Conservation (phyloP, 2,797 vertebrate species). For the Morelia viridis region DNA sequence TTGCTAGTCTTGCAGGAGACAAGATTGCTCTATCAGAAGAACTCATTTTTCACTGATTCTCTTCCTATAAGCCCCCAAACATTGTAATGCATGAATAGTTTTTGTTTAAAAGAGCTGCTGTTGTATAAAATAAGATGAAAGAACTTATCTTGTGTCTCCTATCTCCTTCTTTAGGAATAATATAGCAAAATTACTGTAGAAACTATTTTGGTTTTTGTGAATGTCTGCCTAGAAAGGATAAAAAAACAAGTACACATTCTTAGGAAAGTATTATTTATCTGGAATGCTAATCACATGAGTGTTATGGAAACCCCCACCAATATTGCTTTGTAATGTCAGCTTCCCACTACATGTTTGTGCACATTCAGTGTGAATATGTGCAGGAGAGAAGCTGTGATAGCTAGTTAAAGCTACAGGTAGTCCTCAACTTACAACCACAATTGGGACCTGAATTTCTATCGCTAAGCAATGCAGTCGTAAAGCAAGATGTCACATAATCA, state of each 20-base stretch:
- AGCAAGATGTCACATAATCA: too few relatives aligned
- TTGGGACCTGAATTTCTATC: too few relatives aligned
- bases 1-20: not conserved
- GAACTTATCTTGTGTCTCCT: not conserved
- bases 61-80: not conserved
- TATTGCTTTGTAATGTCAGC: not conserved
- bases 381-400: not conserved
- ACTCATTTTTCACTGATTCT: not conserved
- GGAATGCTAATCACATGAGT: not conserved
- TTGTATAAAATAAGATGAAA: not conserved
- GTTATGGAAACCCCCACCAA: not conserved
- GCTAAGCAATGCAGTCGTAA: too few relatives aligned
- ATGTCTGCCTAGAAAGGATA: not conserved
- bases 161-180: not conserved
- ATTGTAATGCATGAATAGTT: not conserved
- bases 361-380: not conserved
- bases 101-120: not conserved
- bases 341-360: not conserved
- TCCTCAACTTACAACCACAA: too few relatives aligned
- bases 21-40: not conserved
- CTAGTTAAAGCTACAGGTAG: not conserved
- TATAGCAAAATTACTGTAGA: not conserved
- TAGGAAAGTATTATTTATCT: not conserved
- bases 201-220: not conserved
- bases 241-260: not conserved